Conservation (phyloP, 2,797 vertebrate genomes). For the Margarornis squamiger region DNA sequence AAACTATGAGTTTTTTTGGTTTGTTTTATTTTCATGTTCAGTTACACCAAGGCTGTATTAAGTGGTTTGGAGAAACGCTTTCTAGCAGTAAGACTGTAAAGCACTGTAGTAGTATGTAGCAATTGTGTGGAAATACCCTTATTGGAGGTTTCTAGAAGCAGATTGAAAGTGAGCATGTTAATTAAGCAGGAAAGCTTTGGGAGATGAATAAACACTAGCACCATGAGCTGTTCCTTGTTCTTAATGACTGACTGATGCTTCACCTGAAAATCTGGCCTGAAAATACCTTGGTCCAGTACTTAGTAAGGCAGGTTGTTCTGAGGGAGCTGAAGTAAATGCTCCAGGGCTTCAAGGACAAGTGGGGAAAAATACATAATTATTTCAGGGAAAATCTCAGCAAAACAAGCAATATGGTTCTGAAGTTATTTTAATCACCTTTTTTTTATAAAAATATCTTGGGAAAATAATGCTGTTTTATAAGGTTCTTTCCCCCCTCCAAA, state of each 20-base stretch:
- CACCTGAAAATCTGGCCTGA: neutral
- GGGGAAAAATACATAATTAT: neutral
- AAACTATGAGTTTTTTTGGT: neutral
- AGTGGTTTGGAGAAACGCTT: neutral
- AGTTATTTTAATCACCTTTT: conserved; percentile 38
- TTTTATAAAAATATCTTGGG: conserved; percentile 29
- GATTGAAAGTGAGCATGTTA: neutral
- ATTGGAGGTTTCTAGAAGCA: too few relatives aligned
- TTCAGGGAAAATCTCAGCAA: conserved; percentile 36
- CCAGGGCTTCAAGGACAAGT: neutral
- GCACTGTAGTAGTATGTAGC: too few relatives aligned
- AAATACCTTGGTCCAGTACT: neutral
- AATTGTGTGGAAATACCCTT: too few relatives aligned
- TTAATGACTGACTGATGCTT: neutral
- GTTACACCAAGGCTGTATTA: neutral
- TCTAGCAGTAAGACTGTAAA: neutral
- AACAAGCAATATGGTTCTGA: conserved; percentile 16
- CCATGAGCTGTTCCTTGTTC: neutral
- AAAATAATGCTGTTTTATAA: conserved; percentile 33
- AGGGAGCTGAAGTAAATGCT: neutral
- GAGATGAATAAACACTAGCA: neutral
- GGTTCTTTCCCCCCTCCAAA: neutral
- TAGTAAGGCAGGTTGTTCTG: neutral
- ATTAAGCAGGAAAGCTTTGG: neutral
- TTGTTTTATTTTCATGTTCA: neutral